Conservation (phyloP, 2,797 vertebrate species). For the Sitta carolinensis region DNA sequence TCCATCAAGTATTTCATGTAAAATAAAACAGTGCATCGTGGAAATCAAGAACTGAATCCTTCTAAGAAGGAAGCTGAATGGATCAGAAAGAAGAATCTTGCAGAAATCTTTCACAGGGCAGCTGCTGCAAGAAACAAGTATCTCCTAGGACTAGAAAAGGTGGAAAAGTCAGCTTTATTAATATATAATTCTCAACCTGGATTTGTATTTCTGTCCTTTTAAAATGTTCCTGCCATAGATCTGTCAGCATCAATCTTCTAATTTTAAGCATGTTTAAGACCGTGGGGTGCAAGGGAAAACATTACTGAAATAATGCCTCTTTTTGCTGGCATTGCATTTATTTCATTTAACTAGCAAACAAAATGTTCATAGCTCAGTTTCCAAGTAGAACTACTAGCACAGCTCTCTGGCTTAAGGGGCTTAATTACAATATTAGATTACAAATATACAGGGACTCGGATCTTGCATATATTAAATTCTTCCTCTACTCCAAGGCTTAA, state of each 20-base stretch:
- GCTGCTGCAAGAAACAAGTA: background rate
- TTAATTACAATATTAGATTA: background rate
- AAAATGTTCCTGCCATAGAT: background rate
- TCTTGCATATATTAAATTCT: background rate
- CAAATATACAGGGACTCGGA: background rate
- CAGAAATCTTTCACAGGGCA: background rate
- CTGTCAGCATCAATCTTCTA: background rate
- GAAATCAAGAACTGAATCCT: background rate
- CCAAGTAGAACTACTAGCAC: background rate
- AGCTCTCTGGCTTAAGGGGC: background rate
- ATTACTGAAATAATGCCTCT: background rate
- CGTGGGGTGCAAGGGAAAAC: background rate
- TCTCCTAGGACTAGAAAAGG: background rate
- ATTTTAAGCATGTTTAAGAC: background rate
- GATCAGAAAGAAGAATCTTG: background rate
- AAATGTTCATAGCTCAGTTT: background rate
- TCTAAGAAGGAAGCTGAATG: background rate
- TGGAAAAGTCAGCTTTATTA: background rate
- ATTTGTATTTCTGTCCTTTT: background rate
- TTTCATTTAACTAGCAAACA: background rate
- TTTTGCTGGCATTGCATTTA: background rate
- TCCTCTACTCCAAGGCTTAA: background rate
- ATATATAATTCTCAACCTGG: background rate
- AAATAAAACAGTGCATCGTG: background rate
- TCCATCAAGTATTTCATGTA: background rate